A percentile compares a stretch with the other conserved stretches of the same genome.
These are phyloP conservation scores for Herminia tarsipennalis DNA, from an alignment of 2,888 invertebrate genomes.

Conservation along the genomic window DNA sequence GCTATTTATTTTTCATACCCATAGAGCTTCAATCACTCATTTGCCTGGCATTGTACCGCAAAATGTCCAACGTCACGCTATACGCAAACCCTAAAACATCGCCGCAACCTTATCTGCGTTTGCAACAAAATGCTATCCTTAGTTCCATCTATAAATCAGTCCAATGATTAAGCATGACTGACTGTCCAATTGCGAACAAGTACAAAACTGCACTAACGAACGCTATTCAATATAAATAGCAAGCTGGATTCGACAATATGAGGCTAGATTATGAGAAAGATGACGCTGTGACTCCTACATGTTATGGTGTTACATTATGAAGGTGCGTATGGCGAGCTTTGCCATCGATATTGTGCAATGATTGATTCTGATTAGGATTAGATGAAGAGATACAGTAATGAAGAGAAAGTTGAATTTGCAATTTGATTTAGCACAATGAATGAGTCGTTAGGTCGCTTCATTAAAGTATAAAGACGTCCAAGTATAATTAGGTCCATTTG, in stretches of 20 bases:
- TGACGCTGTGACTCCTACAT: slow-evolving; percentile 45
- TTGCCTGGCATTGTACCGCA: slow-evolving; percentile 22
- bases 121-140: slow-evolving; percentile 25
- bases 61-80: slow-evolving; percentile 32
- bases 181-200: slow-evolving; percentile 63
- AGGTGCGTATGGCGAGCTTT: slow-evolving; percentile 16
- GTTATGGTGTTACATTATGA: slow-evolving; percentile 16
- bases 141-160: slow-evolving; percentile 57
- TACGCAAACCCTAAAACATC: slow-evolving; percentile 25
- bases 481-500: slow-evolving; percentile 33
- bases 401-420: slow-evolving; percentile 36
- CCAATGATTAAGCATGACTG: slow-evolving; percentile 72
- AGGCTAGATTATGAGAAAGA: slow-evolving; percentile 52
- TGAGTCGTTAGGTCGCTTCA: slow-evolving; percentile 19
- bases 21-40: slow-evolving; percentile 22
- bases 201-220: slow-evolving; percentile 77
- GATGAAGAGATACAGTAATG: slow-evolving; percentile 45
- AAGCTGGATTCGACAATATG: slow-evolving; percentile 56
- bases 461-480: slow-evolving; percentile 21
- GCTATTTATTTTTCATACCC: slow-evolving; percentile 7
- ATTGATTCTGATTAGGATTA: slow-evolving; percentile 54
- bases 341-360: slow-evolving; percentile 33
- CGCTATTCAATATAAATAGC: slow-evolving; percentile 69
- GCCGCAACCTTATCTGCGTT: slow-evolving; percentile 14
- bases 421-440: slow-evolving; percentile 32